Evolutionary conservation across 2,888 invertebrate species (phyloP).

Genomic region (Abscondita cerata): DNA sequence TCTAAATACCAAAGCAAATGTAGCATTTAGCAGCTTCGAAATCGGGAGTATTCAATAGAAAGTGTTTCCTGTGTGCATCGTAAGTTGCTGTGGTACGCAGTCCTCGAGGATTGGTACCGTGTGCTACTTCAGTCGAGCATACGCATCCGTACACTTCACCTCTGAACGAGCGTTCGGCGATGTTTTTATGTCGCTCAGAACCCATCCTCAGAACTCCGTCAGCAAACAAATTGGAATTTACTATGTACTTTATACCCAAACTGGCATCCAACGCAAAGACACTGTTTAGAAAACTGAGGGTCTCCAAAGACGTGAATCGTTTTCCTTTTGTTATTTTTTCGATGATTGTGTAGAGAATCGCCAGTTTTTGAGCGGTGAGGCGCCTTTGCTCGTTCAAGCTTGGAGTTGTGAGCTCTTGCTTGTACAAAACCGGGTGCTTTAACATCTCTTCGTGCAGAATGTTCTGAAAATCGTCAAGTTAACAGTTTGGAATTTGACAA

Average conservation of each 20-base stretch:
- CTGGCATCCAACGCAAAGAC: background rate
- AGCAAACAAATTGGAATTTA: background rate
- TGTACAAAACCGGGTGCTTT: background rate
- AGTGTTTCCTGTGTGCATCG: slow-evolving; percentile 71
- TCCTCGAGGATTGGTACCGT: slow-evolving; percentile 88
- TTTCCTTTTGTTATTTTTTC: background rate
- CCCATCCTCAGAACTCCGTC: background rate
- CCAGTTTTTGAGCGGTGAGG: background rate
- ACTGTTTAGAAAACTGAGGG: background rate
- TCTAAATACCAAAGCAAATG: slow-evolving; percentile 74
- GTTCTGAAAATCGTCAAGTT: background rate
- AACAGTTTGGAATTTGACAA: background rate
- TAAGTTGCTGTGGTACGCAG: slow-evolving; percentile 88
- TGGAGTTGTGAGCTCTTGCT: background rate
- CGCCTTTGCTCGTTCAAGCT: background rate
- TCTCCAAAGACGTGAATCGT: background rate
- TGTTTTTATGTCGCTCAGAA: background rate
- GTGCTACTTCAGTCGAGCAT: slow-evolving; percentile 87
- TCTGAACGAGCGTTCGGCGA: background rate
- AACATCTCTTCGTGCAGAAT: background rate
- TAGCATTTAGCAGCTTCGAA: slow-evolving; percentile 85
- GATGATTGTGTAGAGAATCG: background rate
- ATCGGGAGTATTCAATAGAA: slow-evolving; percentile 77
- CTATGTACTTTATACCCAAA: background rate
- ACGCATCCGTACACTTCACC: slow-evolving; percentile 71